Percentiles rank a stretch among this genome's conserved stretches.
Evolutionary conservation across 1,140 invertebrate genomes (phyloP).

Genomic region (Saccostrea glomerata): DNA sequence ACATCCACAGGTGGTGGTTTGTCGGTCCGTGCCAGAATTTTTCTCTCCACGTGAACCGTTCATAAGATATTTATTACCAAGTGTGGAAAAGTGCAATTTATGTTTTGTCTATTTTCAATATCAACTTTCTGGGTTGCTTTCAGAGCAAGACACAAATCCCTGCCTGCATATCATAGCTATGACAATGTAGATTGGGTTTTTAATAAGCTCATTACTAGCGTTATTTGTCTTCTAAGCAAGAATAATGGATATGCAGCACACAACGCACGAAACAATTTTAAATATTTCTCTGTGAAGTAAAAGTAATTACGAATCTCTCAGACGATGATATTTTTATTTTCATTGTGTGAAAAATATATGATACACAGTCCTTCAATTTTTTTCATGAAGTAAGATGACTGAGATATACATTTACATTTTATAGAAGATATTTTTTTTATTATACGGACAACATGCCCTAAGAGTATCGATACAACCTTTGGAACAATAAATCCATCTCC

Average conservation of each 20-base stretch:
- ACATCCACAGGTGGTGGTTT: slow-evolving; percentile 9
- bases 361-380: not conserved
- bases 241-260: slow-evolving; percentile 20
- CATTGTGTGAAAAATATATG: not conserved
- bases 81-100: slow-evolving; percentile 36
- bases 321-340: not conserved
- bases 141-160: not conserved
- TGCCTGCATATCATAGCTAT: not conserved
- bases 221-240: slow-evolving; percentile 2
- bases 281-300: slow-evolving; percentile 10
- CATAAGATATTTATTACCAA: slow-evolving; percentile 35
- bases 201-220: slow-evolving; percentile 28
- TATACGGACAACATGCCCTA: not conserved
- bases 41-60: slow-evolving; percentile 11
- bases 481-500: not conserved
- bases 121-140: slow-evolving; percentile 23
- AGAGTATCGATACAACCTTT: not conserved
- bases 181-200: not conserved
- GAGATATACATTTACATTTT: no score
- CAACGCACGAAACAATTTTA: not conserved
- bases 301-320: not conserved
- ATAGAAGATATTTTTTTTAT: not conserved
- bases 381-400: not conserved
- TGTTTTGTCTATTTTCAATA: slow-evolving; percentile 29
- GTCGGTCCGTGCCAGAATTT: not conserved